phyloP scores from a whole-genome alignment of 2,888 invertebrate species.

The Drosophila gaucha region DNA sequence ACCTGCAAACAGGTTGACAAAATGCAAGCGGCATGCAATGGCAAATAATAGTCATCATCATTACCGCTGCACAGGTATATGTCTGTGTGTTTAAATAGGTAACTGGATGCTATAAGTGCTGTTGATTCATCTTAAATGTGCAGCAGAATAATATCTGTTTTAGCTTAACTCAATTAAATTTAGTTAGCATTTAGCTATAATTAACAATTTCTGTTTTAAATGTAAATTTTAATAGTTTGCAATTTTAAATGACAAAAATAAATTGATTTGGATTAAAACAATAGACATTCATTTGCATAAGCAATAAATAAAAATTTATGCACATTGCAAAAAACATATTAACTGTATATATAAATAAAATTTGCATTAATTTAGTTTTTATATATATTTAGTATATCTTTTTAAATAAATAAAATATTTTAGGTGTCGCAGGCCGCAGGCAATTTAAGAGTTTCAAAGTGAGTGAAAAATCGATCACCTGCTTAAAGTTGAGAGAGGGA shows the following conservation, averaged over 20 bases:
- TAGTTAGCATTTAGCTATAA: background rate
- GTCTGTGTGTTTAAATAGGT: background rate
- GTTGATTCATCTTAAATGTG: background rate
- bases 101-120: background rate
- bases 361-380: background rate
- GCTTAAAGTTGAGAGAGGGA: conserved; percentile 59
- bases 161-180: background rate
- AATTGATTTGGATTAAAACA: background rate
- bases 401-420: conserved; percentile 22
- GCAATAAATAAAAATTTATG: conserved; percentile 1
- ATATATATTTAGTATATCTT: background rate
- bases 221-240: background rate
- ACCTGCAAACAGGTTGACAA: conserved; percentile 60
- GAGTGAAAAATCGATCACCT: conserved; percentile 72
- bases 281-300: conserved; percentile 10
- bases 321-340: background rate
- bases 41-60: conserved; percentile 64
- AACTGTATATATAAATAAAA: background rate
- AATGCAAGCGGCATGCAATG: conserved; percentile 62
- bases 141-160: background rate
- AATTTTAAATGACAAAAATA: background rate
- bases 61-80: conserved; percentile 27
- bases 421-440: conserved; percentile 48
- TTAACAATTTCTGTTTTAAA: background rate
- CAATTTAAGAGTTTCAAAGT: conserved; percentile 45